Percentiles rank a stretch among this genome's conserved stretches.
These are phyloP conservation scores for Patiria miniata DNA, from an alignment of 35 echinoderm and acorn worm genomes.

Conservation along the genomic window DNA sequence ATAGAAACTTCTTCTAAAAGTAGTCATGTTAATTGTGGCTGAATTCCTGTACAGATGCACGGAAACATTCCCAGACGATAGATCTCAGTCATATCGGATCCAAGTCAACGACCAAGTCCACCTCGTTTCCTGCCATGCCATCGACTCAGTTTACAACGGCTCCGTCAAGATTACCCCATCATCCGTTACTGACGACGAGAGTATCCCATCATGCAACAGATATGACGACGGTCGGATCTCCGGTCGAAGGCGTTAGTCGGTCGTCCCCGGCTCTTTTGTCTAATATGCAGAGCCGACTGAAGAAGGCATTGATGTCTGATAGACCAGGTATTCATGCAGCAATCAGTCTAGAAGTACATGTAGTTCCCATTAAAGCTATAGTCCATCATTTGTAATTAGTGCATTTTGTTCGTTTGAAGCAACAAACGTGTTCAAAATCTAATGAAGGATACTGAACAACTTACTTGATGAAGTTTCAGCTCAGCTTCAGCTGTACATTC, in stretches of 20 bases:
- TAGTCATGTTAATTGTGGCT: too few species aligned
- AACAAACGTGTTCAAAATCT: too few species aligned
- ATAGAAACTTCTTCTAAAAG: too few species aligned
- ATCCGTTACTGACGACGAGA: neutral
- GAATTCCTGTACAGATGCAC: too few species aligned
- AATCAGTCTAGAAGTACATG: too few species aligned
- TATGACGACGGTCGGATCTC: neutral
- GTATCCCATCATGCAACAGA: neutral
- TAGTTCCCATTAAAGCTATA: too few species aligned
- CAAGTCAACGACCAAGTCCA: neutral
- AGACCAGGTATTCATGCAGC: neutral
- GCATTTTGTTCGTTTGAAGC: too few species aligned
- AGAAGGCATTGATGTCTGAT: neutral
- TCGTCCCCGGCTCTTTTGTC: neutral
- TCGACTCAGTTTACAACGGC: neutral
- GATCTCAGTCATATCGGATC: neutral
- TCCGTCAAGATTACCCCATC: neutral
- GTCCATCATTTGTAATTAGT: too few species aligned
- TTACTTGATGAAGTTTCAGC: too few species aligned
- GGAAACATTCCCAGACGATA: neutral
- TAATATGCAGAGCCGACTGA: slow-evolving; percentile 2
- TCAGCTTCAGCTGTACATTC: too few species aligned
- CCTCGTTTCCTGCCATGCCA: neutral
- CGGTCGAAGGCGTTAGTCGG: neutral
- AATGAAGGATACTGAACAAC: too few species aligned